Percentiles rank a stretch among this genome's conserved stretches.
phyloP scores from a whole-genome alignment of 2,888 invertebrate species.

The Mythimna impura region DNA sequence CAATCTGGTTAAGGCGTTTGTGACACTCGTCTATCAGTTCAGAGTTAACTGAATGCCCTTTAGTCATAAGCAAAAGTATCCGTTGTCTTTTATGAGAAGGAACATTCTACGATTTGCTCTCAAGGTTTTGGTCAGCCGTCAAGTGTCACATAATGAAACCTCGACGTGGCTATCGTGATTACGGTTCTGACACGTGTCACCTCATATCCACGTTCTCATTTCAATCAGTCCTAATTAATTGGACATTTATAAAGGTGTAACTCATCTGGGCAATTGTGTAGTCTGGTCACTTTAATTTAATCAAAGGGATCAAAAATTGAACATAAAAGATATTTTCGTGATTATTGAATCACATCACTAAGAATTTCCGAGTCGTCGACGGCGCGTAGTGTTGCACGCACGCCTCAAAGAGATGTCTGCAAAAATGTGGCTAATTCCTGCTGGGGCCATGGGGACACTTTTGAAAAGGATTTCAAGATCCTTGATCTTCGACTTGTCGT shows the following conservation, averaged over 20 bases:
- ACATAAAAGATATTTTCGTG: not conserved
- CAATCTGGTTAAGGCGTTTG: too few relatives aligned
- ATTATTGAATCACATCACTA: not conserved
- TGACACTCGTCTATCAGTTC: too few relatives aligned
- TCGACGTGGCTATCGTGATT: slow-evolving; percentile 54
- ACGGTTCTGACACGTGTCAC: slow-evolving; percentile 56
- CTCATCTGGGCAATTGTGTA: slow-evolving; percentile 1
- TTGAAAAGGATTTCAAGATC: too few relatives aligned
- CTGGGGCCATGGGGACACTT: too few relatives aligned
- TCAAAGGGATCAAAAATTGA: not conserved
- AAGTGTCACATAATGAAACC: slow-evolving; percentile 54
- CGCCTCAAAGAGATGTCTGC: too few relatives aligned
- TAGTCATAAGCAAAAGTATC: not conserved
- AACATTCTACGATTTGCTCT: slow-evolving; percentile 43
- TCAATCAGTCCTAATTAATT: slow-evolving; percentile 50
- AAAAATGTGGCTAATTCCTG: too few relatives aligned
- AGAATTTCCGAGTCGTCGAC: not conserved
- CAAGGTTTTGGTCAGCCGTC: slow-evolving; percentile 59
- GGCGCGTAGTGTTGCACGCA: too few relatives aligned
- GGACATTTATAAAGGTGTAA: slow-evolving; percentile 53
- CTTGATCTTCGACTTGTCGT: too few relatives aligned
- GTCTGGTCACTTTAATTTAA: slow-evolving; percentile 11
- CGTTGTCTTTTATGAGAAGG: slow-evolving; percentile 25
- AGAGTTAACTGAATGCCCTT: not conserved
- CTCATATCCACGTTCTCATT: slow-evolving; percentile 43